Base-by-base conservation (phyloP, 2,797 vertebrate genomes). In the Bradypodion ventrale region DNA sequence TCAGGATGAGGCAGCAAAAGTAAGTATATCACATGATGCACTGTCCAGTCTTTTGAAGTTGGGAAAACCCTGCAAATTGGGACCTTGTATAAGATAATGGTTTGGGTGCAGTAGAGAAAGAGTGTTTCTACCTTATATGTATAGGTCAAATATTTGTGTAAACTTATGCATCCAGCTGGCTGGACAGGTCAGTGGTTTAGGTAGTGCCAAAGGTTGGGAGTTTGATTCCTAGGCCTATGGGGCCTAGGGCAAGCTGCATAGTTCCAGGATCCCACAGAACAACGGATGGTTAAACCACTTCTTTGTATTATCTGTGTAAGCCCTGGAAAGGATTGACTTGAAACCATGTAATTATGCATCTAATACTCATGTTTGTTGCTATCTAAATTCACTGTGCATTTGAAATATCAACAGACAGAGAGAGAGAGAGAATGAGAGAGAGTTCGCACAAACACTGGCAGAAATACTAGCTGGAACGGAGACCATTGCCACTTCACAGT, bases 401-500 rank as follows among this genome's bases (percentile, higher is more conserved):
- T 65, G 29, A 7, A 37, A 52, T 85, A 87, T 23, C 40, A 80
- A 75, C 82, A 80, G 66, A 85, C 74, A 85, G 70, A 87, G 19
- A 84, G 80, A 49, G 12, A 12, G 52, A 56, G 52, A 21, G 13
- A 56, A 56, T 15, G 13, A 16, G 1, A 84, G 65, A n/a, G 77
- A 75, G 49, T 89, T 85, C 2, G 21, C 90, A 89, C 90, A 92
- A 88, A 88, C 84, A 87, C n/a, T 84, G 40, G 75, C 66, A 32
- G 68, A 66, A 49, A 60, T 37, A 59, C n/a, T 87, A 62, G 23
- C 87, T 76, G 79, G 85, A 90, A 80, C 85, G 68, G 75, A 59
- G 85, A 85, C 42, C 89, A 90, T 60, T 87, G 84, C 72, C 73
- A 87, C 82, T 69, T 69, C 75, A 42, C 88, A 91, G 76, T 87